These are phyloP conservation scores for Phymorhynchus buccinoides DNA, from an alignment of 1,140 invertebrate genomes.

Conservation along the genomic window DNA sequence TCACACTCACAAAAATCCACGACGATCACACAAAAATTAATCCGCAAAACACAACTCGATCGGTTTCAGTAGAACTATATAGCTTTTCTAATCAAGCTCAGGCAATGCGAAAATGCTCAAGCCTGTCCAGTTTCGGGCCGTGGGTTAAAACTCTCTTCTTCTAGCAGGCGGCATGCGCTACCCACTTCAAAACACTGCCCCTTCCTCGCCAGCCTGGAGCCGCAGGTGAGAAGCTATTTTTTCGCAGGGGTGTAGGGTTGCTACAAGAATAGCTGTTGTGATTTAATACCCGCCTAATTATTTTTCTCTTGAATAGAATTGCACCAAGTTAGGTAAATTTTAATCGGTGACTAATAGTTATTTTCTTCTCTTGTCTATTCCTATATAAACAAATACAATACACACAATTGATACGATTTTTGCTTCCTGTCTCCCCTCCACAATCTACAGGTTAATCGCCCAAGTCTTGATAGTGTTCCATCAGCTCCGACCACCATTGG, in stretches of 20 bases:
- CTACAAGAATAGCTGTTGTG: neutral
- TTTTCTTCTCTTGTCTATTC: neutral
- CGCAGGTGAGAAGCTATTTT: constrained; percentile 39
- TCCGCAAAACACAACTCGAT: neutral
- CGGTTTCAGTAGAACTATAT: neutral
- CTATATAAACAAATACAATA: neutral
- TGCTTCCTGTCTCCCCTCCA: constrained; percentile 43
- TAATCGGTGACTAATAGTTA: neutral
- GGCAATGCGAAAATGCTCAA: neutral
- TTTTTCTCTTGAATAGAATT: neutral
- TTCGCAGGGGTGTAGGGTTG: constrained; percentile 27
- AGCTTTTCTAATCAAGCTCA: neutral
- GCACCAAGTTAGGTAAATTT: neutral
- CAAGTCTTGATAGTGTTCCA: constrained; percentile 45
- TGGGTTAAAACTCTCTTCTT: constrained; percentile 37
- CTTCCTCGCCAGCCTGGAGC: constrained; percentile 36
- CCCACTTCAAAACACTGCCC: constrained; percentile 40
- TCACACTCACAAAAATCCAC: neutral
- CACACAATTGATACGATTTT: constrained; percentile 35
- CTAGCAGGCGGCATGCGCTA: constrained; percentile 36
- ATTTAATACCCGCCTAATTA: neutral
- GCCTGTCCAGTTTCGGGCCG: constrained; percentile 12
- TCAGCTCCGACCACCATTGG: constrained; percentile 61
- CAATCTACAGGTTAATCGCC: constrained; percentile 43
- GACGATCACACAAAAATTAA: constrained; percentile 11